Percentiles rank a stretch among this genome's conserved stretches.
Conservation (phyloP, 2,888 invertebrate genomes). For the Agrochola macilenta region DNA sequence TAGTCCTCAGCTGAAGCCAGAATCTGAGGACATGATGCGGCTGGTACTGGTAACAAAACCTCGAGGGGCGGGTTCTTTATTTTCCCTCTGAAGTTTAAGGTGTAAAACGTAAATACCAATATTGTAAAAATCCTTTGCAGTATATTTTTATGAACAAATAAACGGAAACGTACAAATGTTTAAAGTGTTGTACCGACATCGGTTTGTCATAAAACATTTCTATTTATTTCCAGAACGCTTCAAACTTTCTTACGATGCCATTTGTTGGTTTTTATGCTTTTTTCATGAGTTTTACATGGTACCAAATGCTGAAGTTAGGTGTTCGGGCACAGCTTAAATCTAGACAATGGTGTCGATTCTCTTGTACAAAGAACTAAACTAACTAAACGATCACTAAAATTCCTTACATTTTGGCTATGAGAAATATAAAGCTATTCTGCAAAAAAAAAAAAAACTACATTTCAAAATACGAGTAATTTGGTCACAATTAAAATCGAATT, state of each 20-base stretch:
- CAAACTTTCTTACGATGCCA: slow-evolving; percentile 42
- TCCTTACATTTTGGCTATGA: too few species aligned
- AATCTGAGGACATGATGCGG: neutral
- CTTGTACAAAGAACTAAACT: too few species aligned
- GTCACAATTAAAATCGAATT: too few species aligned
- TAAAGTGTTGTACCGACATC: slow-evolving; percentile 27
- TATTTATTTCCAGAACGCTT: slow-evolving; percentile 29
- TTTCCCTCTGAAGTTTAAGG: neutral
- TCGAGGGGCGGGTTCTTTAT: neutral
- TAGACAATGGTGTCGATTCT: too few species aligned
- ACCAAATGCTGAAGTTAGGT: slow-evolving; percentile 30
- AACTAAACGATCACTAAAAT: too few species aligned
- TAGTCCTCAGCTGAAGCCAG: neutral
- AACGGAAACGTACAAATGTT: slow-evolving; percentile 28
- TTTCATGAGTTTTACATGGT: slow-evolving; percentile 52
- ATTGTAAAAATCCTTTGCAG: slow-evolving; percentile 20
- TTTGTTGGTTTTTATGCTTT: slow-evolving; percentile 41
- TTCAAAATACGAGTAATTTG: too few species aligned
- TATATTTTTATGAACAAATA: slow-evolving; percentile 34
- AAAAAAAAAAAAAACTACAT: too few species aligned
- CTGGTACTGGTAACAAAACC: neutral
- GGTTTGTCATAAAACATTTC: slow-evolving; percentile 40
- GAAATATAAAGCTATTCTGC: too few species aligned
- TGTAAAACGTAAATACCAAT: slow-evolving; percentile 8
- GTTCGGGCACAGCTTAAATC: slow-evolving; percentile 9